phyloP scores from a whole-genome alignment of 1,140 invertebrate species.

The Colletes latitarsis region DNA sequence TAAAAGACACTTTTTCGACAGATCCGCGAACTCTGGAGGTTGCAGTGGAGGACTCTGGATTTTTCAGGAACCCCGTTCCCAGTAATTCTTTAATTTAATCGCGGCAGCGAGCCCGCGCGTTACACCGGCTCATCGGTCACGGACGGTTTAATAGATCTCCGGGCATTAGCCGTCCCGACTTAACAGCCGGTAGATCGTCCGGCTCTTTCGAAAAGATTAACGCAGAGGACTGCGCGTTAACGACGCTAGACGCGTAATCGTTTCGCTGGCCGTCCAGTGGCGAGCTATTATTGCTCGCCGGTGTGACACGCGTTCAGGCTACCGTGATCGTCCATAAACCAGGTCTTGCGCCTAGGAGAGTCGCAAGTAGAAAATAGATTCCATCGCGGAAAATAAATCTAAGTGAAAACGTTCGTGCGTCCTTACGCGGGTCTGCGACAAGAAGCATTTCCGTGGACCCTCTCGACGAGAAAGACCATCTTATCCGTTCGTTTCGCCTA shows the following conservation, averaged over 20 bases:
- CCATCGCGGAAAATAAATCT: too few species aligned
- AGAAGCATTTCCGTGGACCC: too few species aligned
- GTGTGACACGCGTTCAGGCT: constrained; percentile 34
- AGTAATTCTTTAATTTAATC: constrained; percentile 50
- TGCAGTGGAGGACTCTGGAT: constrained; percentile 18
- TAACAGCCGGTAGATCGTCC: constrained; percentile 35
- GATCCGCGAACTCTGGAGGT: neutral
- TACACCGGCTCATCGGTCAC: constrained; percentile 41
- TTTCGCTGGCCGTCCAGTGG: constrained; percentile 41
- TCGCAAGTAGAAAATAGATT: too few species aligned
- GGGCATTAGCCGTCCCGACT: constrained; percentile 50
- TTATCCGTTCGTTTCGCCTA: neutral
- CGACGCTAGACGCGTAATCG: constrained; percentile 43
- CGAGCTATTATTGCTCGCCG: neutral
- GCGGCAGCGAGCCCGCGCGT: constrained; percentile 31
- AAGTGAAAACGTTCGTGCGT: too few species aligned
- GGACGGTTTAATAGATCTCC: constrained; percentile 55
- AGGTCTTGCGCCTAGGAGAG: too few species aligned
- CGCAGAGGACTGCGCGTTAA: constrained; percentile 26
- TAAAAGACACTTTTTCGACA: too few species aligned
- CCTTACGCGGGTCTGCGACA: neutral
- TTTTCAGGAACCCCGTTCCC: constrained; percentile 38
- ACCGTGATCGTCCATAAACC: constrained; percentile 19
- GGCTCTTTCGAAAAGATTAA: constrained; percentile 53
- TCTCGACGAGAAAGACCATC: neutral